Conservation (phyloP, 2,888 invertebrate species). For the Psococerastis gibbosa region DNA sequence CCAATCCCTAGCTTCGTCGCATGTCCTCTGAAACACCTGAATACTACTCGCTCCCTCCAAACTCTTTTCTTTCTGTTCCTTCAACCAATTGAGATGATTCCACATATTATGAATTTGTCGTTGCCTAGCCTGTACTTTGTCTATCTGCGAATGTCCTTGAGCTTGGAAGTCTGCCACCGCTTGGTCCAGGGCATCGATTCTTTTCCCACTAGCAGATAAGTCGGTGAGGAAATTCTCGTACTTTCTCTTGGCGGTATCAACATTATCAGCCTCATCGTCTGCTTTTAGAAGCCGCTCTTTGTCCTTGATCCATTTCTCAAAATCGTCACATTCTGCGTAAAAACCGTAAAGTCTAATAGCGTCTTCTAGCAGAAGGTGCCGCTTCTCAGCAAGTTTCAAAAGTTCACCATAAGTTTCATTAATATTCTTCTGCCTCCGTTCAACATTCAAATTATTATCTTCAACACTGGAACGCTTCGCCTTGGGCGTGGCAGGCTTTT, state of each 20-base stretch:
- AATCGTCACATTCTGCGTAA: constrained; percentile 92
- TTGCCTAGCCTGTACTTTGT: constrained; percentile 54
- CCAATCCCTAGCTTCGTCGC: constrained; percentile 94
- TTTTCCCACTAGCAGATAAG: constrained; percentile 78
- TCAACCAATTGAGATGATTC: constrained; percentile 69
- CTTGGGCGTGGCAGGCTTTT: constrained; percentile 23
- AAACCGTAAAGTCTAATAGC: constrained; percentile 83
- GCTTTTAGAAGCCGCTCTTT: constrained; percentile 73
- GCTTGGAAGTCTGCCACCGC: constrained; percentile 70
- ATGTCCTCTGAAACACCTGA: constrained; percentile 70
- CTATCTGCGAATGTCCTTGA: constrained; percentile 71
- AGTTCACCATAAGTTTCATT: constrained; percentile 67
- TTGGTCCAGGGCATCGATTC: constrained; percentile 73
- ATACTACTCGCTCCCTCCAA: constrained; percentile 68
- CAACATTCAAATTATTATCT: constrained; percentile 56
- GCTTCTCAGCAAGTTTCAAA: constrained; percentile 53
- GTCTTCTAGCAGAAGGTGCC: constrained; percentile 74
- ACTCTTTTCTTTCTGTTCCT: constrained; percentile 76
- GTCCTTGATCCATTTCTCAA: constrained; percentile 93
- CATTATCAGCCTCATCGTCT: constrained; percentile 70
- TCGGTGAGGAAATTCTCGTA: constrained; percentile 96
- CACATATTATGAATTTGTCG: constrained; percentile 76
- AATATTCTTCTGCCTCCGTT: constrained; percentile 58
- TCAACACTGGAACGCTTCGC: constrained; percentile 21
- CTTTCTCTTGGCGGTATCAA: constrained; percentile 82